Conservation (phyloP, 2,888 invertebrate species). For the Leptopilina drosophilae region DNA sequence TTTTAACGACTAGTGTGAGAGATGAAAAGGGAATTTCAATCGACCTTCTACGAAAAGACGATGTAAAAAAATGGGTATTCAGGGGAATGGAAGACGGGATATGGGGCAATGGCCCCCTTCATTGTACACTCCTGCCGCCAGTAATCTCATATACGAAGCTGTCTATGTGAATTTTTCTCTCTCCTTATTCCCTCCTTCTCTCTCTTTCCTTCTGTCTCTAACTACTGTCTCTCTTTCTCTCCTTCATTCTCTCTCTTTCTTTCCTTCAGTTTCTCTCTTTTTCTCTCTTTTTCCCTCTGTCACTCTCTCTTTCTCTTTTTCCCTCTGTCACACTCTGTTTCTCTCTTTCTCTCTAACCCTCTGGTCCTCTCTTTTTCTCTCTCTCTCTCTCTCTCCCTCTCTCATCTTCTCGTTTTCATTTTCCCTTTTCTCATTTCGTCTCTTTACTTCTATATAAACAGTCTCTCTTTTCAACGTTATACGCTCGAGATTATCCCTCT, state of each 20-base stretch:
- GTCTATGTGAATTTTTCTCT: constrained; percentile 34
- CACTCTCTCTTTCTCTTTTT: constrained; percentile 41
- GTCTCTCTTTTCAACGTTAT: constrained; percentile 40
- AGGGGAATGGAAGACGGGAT: constrained; percentile 40
- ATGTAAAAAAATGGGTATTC: constrained; percentile 27
- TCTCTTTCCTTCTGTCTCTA: constrained; percentile 47
- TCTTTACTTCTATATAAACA: not conserved
- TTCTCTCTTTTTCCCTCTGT: not conserved
- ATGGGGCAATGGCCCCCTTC: constrained; percentile 40
- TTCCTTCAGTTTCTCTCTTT: not conserved
- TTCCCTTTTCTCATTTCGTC: constrained; percentile 6
- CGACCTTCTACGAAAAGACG: constrained; percentile 36
- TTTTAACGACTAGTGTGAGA: constrained; percentile 24
- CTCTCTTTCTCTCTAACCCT: not conserved
- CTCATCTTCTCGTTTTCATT: constrained; percentile 31
- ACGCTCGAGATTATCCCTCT: constrained; percentile 41
- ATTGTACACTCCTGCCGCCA: constrained; percentile 41
- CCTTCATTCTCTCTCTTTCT: constrained; percentile 39
- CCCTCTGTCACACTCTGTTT: constrained; percentile 6
- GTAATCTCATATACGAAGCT: constrained; percentile 37
- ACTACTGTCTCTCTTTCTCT: constrained; percentile 41
- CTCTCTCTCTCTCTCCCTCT: constrained; percentile 39
- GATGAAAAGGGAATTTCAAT: constrained; percentile 36
- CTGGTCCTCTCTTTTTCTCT: constrained; percentile 1
- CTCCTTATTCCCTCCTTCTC: constrained; percentile 14